Evolutionary conservation across 2,113 vertebrate genomes (phyloP), one percentile per base, ranked within the genome.

Genomic region (Erpornis zantholeuca): DNA sequence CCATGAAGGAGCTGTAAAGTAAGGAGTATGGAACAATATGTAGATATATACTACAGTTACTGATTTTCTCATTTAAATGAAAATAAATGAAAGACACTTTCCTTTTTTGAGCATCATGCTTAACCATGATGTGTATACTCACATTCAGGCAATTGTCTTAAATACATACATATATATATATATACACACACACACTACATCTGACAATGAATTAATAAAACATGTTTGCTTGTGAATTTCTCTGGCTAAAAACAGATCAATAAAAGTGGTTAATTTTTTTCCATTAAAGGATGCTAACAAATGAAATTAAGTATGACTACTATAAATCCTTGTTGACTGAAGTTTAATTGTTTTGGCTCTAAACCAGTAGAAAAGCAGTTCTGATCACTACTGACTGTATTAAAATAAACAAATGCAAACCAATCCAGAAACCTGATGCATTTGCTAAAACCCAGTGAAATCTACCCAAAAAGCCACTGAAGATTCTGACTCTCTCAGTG

Each of bases 81-180:
- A 87, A 92, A 85, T 23, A 72, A 83, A 80, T 79, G 86, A 85
- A 77, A 71, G 31, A 89, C 29, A 53, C 16, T 83, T 87, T 68
- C 19, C 38, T 95, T 63, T 94, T 79, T n/a, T 88, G 44, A 95
- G 65, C 80, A 95, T 90, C 76, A 63, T 82, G 84, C 88, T 96
- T 93, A 87, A 71, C 64, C 85, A 71, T 52, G 61, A 78, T 71
- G 40, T 82, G 71, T 57, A 84, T 36, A 90, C 31, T 81, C 91
- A 91, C 78, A 94, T 72, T 95, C 75, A 88, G 86, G 84, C 59
- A 96, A 59, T 88, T 88, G 70, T 94, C 91, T 88, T 82, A 40
- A 21, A 44, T 81, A 71, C 27, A 40, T 53, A 70, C 6, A 56
- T 10, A 54, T 31, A 69, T 27, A 56, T 8, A 52, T 6, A n/a